Conservation (phyloP, 92 coral and sea anemone genomes). For the Desmophyllum pertusum region DNA sequence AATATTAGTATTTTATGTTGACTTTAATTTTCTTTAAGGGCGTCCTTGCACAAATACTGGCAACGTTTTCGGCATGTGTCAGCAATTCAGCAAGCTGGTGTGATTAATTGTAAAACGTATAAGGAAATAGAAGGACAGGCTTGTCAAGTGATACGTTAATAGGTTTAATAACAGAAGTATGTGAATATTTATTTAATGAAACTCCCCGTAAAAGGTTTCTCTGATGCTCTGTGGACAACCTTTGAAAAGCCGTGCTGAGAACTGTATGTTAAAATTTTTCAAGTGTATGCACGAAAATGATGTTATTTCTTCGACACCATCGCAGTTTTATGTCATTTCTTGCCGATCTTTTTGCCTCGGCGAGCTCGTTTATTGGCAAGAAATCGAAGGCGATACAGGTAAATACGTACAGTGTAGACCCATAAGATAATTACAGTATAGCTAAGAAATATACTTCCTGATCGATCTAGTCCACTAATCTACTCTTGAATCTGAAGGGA, state of each 20-base stretch:
- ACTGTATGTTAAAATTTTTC: neutral
- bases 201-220: too few relatives aligned
- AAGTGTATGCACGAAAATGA: constrained; percentile 1
- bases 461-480: too few relatives aligned
- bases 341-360: neutral
- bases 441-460: too few relatives aligned
- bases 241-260: too few relatives aligned
- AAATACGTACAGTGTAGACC: neutral
- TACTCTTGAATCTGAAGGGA: too few relatives aligned
- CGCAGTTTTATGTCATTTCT: neutral
- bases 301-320: neutral
- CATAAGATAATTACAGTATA: too few relatives aligned
- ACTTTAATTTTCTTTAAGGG: neutral
- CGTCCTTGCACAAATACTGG: neutral
- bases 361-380: neutral
- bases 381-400: constrained; percentile 4
- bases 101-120: too few relatives aligned
- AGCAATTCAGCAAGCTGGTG: neutral
- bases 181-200: too few relatives aligned
- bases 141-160: too few relatives aligned
- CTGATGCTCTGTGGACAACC: too few relatives aligned
- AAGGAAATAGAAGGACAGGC: too few relatives aligned
- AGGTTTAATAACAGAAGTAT: too few relatives aligned
- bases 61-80: neutral
- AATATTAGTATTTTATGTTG: neutral